A percentile compares a stretch with the other conserved stretches of the same genome.
Conservation (phyloP, 1,140 invertebrate genomes). For the Campodea augens region DNA sequence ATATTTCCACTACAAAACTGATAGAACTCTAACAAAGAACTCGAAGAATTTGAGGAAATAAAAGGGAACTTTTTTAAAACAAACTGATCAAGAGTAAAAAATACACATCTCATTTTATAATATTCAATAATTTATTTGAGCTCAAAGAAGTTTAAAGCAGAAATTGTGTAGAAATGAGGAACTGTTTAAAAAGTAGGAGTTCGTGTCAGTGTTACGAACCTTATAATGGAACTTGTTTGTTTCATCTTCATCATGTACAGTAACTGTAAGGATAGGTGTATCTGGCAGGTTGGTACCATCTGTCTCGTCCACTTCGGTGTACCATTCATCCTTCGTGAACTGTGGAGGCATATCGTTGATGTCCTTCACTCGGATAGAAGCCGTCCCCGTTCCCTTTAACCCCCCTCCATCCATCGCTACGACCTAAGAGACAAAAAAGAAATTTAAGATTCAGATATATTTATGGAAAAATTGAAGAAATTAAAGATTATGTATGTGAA, state of each 20-base stretch:
- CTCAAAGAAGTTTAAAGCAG: neutral
- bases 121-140: too few relatives aligned
- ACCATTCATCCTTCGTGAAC: slow-evolving; percentile 91
- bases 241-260: slow-evolving; percentile 87
- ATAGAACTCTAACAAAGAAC: too few relatives aligned
- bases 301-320: slow-evolving; percentile 91
- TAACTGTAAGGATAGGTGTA: slow-evolving; percentile 82
- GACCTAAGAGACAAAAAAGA: too few relatives aligned
- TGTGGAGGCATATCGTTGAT: slow-evolving; percentile 90
- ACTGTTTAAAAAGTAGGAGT: slow-evolving; percentile 1
- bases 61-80: too few relatives aligned
- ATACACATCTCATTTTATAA: too few relatives aligned
- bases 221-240: slow-evolving; percentile 94
- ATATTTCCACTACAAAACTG: too few relatives aligned
- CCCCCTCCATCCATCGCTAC: slow-evolving; percentile 84
- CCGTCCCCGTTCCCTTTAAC: slow-evolving; percentile 77
- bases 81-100: too few relatives aligned
- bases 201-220: slow-evolving; percentile 28
- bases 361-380: slow-evolving; percentile 83
- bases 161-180: neutral
- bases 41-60: too few relatives aligned
- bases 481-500: too few relatives aligned
- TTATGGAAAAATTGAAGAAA: too few relatives aligned
- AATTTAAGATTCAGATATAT: too few relatives aligned
- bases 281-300: slow-evolving; percentile 83